Conservation (phyloP, 2,888 invertebrate genomes). For the Anoplius nigerrimus region DNA sequence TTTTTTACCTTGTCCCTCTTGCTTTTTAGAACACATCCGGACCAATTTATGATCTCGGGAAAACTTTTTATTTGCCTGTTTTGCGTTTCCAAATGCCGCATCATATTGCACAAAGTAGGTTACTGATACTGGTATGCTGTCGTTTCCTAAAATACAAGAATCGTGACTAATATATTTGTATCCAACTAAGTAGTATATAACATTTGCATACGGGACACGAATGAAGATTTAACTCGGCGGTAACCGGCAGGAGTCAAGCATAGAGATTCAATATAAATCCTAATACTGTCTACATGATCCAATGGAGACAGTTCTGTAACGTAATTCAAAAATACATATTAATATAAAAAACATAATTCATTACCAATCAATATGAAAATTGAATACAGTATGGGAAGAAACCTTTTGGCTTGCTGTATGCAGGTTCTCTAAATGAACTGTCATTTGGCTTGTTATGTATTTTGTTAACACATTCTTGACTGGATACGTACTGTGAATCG, state of each 20-base stretch:
- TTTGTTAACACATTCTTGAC: constrained; percentile 16
- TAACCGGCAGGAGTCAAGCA: constrained; percentile 74
- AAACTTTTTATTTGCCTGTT: constrained; percentile 69
- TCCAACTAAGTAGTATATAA: neutral
- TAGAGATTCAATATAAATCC: constrained; percentile 74
- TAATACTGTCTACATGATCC: constrained; percentile 73
- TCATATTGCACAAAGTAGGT: constrained; percentile 76
- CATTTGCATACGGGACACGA: constrained; percentile 57
- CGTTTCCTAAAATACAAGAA: constrained; percentile 47
- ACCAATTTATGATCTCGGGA: constrained; percentile 66
- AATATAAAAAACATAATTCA: neutral
- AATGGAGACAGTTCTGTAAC: constrained; percentile 50
- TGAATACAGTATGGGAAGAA: constrained; percentile 7
- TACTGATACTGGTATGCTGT: constrained; percentile 56
- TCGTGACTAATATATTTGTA: neutral
- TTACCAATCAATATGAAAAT: neutral
- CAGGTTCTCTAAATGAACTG: neutral
- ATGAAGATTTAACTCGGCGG: constrained; percentile 70
- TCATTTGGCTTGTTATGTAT: constrained; percentile 19
- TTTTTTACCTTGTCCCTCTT: constrained; percentile 70
- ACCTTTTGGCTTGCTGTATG: constrained; percentile 36
- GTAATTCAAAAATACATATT: neutral
- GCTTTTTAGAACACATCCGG: constrained; percentile 73
- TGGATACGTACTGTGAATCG: constrained; percentile 12
- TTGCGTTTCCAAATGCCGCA: constrained; percentile 68